phyloP scores from a whole-genome alignment of 1,140 invertebrate species.

The Sarcophaga bullata region DNA sequence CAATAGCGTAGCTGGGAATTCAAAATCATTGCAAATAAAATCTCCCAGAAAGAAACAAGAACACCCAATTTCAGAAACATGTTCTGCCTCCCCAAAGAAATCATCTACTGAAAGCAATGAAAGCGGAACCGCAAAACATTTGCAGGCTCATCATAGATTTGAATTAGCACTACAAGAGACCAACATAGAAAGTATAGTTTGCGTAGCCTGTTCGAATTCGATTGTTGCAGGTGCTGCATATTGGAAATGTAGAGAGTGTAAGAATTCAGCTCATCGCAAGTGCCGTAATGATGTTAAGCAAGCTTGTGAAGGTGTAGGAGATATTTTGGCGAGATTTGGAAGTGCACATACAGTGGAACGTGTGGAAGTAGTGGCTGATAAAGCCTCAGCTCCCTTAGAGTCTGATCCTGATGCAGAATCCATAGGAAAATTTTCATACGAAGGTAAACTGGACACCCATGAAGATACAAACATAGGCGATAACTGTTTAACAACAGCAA shows the following conservation, averaged over 20 bases:
- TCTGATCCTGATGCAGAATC: constrained; percentile 43
- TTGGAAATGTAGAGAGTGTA: constrained; percentile 63
- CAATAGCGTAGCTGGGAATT: background rate
- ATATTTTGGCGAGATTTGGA: background rate
- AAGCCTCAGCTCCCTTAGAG: constrained; percentile 41
- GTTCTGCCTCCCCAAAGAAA: background rate
- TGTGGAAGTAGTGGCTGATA: constrained; percentile 7
- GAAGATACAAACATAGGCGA: constrained; percentile 10
- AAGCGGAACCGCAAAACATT: background rate
- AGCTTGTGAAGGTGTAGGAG: constrained; percentile 47
- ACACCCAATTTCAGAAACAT: background rate
- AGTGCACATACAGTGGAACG: background rate
- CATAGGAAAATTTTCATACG: constrained; percentile 47
- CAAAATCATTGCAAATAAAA: background rate
- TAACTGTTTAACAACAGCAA: background rate
- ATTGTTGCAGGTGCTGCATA: constrained; percentile 55
- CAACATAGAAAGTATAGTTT: constrained; percentile 44
- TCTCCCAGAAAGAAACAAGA: constrained; percentile 18
- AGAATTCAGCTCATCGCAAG: constrained; percentile 56
- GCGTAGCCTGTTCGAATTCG: constrained; percentile 52
- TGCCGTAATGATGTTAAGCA: constrained; percentile 52
- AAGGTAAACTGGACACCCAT: constrained; percentile 43
- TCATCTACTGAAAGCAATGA: background rate
- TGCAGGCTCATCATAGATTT: constrained; percentile 55
- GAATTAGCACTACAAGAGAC: constrained; percentile 57